A percentile compares a stretch with the other conserved stretches of the same genome.
Evolutionary conservation across 1,140 invertebrate genomes (phyloP).

Genomic region (fruit fly (Drosophila melanogaster)): DNA sequence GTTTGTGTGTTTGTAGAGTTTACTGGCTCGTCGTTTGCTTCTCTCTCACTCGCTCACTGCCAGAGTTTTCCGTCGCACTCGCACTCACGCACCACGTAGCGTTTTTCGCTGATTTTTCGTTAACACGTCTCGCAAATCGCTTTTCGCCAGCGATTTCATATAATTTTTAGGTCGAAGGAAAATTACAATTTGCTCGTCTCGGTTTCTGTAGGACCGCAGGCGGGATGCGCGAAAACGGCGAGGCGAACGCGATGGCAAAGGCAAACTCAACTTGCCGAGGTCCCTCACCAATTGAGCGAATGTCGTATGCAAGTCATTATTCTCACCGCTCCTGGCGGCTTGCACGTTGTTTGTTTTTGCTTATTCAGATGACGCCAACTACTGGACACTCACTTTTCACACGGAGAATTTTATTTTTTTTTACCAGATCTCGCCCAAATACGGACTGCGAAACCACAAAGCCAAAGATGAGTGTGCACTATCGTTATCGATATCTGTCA

Average conservation of each 20-base stretch:
- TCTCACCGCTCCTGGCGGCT: not conserved
- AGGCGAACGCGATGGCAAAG: constrained; percentile 27
- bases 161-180: constrained; percentile 39
- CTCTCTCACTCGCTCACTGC: constrained; percentile 25
- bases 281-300: constrained; percentile 14
- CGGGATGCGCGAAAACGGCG: constrained; percentile 33
- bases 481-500: constrained; percentile 7
- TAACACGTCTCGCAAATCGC: constrained; percentile 1
- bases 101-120: constrained; percentile 27
- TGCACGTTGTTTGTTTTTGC: not conserved
- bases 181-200: constrained; percentile 46
- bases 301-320: constrained; percentile 24
- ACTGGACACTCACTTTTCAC: not conserved
- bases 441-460: constrained; percentile 13
- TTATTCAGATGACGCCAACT: constrained; percentile 7
- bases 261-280: constrained; percentile 36
- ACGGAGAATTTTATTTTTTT: constrained; percentile 11
- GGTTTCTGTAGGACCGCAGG: constrained; percentile 39
- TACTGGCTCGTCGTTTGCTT: constrained; percentile 50
- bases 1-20: constrained; percentile 65
- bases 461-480: constrained; percentile 22
- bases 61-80: constrained; percentile 14
- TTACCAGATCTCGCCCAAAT: constrained; percentile 22
- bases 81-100: constrained; percentile 28
- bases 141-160: constrained; percentile 10